Evolutionary conservation across 2,113 vertebrate genomes (phyloP).

Genomic region (Melanerpes aurifrons): DNA sequence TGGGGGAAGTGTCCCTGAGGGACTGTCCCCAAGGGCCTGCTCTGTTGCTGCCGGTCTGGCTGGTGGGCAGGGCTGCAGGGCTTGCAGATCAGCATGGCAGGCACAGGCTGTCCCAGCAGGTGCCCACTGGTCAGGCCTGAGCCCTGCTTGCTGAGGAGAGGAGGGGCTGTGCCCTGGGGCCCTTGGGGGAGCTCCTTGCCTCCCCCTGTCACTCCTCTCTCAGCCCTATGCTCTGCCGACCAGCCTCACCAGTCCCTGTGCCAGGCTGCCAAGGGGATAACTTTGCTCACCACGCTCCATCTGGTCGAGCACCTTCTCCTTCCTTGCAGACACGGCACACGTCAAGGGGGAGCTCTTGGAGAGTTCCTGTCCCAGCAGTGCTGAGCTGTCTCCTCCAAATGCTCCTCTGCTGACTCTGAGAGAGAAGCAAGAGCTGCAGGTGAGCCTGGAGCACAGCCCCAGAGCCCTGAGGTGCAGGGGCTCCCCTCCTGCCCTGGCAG

Average conservation of each 20-base stretch:
- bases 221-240: not conserved
- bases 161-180: not conserved
- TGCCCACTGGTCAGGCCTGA: not conserved
- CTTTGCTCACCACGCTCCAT: not conserved
- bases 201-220: no score
- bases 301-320: no score
- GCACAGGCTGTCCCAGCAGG: not conserved
- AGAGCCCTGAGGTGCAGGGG: no score
- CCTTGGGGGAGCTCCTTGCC: no score
- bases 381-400: no score
- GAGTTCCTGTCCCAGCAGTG: no score
- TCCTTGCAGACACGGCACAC: no score
- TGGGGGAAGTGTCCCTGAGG: not conserved
- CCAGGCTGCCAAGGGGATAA: not conserved
- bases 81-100: not conserved
- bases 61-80: not conserved
- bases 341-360: no score
- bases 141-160: not conserved
- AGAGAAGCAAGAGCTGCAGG: no score
- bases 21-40: not conserved
- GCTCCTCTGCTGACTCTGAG: not conserved
- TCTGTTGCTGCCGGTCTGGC: not conserved
- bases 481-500: no score
- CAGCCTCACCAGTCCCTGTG: not conserved
- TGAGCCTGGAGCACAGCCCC: no score